Percentiles rank a stretch among this genome's conserved stretches.
These are phyloP conservation scores for Diplodus puntazzo DNA, from an alignment of 2,797 vertebrate genomes.

Conservation along the genomic window DNA sequence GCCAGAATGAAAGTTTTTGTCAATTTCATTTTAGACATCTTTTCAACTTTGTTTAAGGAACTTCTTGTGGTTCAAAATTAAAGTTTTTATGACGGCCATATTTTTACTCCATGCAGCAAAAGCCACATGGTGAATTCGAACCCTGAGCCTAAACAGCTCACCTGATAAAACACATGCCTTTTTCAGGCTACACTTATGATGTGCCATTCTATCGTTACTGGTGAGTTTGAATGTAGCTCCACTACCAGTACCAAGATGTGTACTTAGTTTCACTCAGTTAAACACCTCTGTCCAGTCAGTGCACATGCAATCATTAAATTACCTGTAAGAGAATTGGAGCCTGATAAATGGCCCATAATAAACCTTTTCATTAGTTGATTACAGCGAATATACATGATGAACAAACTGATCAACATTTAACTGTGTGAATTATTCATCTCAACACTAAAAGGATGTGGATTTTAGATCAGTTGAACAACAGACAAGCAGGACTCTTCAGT, in stretches of 20 bases:
- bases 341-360: not conserved
- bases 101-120: no score
- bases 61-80: no score
- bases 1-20: no score
- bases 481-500: no score
- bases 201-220: constrained; percentile 14
- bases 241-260: not conserved
- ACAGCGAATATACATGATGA: not conserved
- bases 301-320: not conserved
- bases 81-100: no score
- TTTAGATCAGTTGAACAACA: no score
- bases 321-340: not conserved
- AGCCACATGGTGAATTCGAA: no score
- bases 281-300: not conserved
- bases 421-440: not conserved
- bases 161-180: no score
- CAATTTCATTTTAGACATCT: no score
- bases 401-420: not conserved
- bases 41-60: no score
- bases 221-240: not conserved
- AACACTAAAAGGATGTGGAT: not conserved
- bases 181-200: not conserved
- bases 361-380: constrained; percentile 6
- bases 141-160: no score
- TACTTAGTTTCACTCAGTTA: constrained; percentile 4